A percentile compares a stretch with the other conserved stretches of the same genome.
These are phyloP conservation scores for Oncorhynchus clarkii DNA, from an alignment of 2,113 vertebrate species.

Conservation along the genomic window DNA sequence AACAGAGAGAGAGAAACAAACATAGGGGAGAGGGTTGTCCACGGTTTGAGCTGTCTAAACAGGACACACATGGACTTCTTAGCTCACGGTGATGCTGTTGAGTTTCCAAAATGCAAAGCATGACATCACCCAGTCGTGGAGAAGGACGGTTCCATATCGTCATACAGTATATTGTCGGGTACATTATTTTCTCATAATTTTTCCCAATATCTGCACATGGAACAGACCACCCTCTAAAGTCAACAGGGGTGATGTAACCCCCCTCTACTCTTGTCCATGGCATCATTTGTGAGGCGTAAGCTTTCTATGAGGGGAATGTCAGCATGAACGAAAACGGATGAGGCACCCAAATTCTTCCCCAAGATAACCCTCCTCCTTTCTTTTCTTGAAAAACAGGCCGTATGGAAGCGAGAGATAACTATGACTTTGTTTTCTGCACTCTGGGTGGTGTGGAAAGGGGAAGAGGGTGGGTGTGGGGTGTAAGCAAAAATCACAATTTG, in stretches of 20 bases:
- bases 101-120: too few relatives aligned
- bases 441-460: constrained; percentile 12
- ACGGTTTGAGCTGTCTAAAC: too few relatives aligned
- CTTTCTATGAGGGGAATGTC: neutral
- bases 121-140: neutral
- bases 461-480: constrained; percentile 35
- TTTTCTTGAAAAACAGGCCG: constrained; percentile 38
- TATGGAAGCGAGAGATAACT: constrained; percentile 56
- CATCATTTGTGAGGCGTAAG: neutral
- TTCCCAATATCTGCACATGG: too few relatives aligned
- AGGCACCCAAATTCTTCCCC: constrained; percentile 50
- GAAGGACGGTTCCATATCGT: too few relatives aligned
- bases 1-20: too few relatives aligned
- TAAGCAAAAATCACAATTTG: constrained; percentile 67
- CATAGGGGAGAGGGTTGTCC: too few relatives aligned
- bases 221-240: too few relatives aligned
- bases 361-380: constrained; percentile 53
- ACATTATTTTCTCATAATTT: too few relatives aligned
- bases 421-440: constrained; percentile 29
- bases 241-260: too few relatives aligned
- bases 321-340: constrained; percentile 47
- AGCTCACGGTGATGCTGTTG: neutral
- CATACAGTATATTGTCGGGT: too few relatives aligned
- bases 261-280: too few relatives aligned
- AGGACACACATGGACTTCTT: neutral